Conservation (phyloP, 2,113 vertebrate genomes). For the western clawed frog (Xenopus tropicalis) region UCB_Xtro_10.0 CM004444.2:104388001-104388500, state of each 20-base stretch:
- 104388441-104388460: background rate
- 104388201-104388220: constrained; percentile 23
- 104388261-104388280: constrained; percentile 36
- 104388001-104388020: no score
- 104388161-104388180: constrained; percentile 32
- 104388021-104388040: background rate
- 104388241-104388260: constrained; percentile 25
- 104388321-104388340: background rate
- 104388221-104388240: constrained; percentile 4
- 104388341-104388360: background rate
- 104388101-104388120: constrained; percentile 15
- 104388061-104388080: background rate
- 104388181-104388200: constrained; percentile 21
- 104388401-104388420: background rate
- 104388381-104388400: background rate
- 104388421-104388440: background rate
- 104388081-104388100: background rate
- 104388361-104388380: constrained; percentile 3
- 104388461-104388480: background rate
- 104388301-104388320: background rate
- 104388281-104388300: background rate
- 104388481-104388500: background rate
- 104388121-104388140: background rate
- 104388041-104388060: background rate
- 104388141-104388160: constrained; percentile 38